Evolutionary conservation across 1,140 invertebrate species (phyloP), one percentile per base, ranked within the genome.

Genomic region (Coboldia fuscipes): DNA sequence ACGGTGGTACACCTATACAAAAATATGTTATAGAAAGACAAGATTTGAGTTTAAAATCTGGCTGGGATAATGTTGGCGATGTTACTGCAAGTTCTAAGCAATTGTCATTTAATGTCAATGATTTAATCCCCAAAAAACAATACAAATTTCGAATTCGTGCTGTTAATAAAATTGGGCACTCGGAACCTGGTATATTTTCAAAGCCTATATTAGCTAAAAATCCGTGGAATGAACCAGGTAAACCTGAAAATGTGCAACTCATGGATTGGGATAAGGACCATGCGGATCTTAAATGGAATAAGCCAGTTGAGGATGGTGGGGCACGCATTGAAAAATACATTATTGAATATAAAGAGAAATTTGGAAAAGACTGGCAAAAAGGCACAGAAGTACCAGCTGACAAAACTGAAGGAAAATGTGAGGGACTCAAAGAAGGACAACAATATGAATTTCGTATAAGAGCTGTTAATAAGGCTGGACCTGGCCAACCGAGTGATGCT

Each of bases 141-240:
- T 94, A 82, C 61, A 90, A 90, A 65, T 97, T 98, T 65, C 70
- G 93, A 39, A 89, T 97, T 37, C 70, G 76, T 37, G 93, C 92
- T 31, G 77, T 94, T 10, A 97, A 97, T 52, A 85, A 85, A 48
- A 68, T 86, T 37, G 81, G 80, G 30, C 64, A 73, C 6, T 81
- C 85, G 56, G 88, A 96, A 52, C 86, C 88, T 31, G 76, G 83
- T 16, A 58, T 75, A 7, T 84, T 89, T 45, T 73, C 62, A 38
- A 89, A 84, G 50, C 71, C 80, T 19, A 75, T 92, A 18, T 55
- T 94, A 29, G 90, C 92, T 23, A 97, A 97, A 60, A 89, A 97
- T 75, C 92, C 92, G 42, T 97, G 88, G 84, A 88, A 94, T 60
- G 86, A 90, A 58, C 88, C 90, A 30, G 77, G 83, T 16, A 92